Percentiles rank a stretch among this genome's conserved stretches.
Evolutionary conservation across 1,140 invertebrate genomes (phyloP).

Genomic region (Drosophila sproati): DNA sequence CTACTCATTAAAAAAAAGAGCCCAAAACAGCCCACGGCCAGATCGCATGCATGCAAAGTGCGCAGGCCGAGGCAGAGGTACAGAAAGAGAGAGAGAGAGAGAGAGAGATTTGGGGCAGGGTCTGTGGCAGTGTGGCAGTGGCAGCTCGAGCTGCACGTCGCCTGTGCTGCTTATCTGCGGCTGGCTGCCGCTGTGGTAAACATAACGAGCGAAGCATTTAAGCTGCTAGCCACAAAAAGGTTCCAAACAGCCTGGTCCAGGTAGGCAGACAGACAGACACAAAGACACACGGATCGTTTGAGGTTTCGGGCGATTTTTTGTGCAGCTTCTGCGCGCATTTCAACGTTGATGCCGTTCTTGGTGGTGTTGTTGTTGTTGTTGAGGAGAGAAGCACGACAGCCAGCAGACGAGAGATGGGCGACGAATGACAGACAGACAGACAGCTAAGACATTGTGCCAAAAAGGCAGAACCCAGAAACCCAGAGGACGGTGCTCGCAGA

Average conservation of each 20-base stretch:
- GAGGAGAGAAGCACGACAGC: too few relatives aligned
- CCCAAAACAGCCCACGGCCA: conserved; percentile 42
- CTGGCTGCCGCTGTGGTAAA: conserved; percentile 51
- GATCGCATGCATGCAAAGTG: conserved; percentile 57
- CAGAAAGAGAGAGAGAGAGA: too few relatives aligned
- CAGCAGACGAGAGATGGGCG: conserved; percentile 1
- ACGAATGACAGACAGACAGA: not conserved
- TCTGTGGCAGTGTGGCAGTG: not conserved
- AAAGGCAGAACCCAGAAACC: conserved; percentile 54
- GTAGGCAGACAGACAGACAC: conserved; percentile 20
- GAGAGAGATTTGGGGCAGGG: not conserved
- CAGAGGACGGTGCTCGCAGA: conserved; percentile 9
- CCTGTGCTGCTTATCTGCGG: conserved; percentile 50
- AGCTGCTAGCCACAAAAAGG: conserved; percentile 64
- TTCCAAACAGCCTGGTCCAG: conserved; percentile 51
- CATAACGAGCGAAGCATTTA: conserved; percentile 75
- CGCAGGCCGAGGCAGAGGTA: conserved; percentile 13
- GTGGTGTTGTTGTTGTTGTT: not conserved
- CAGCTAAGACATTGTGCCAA: conserved; percentile 58
- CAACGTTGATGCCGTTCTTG: conserved; percentile 21
- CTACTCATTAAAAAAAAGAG: conserved; percentile 67
- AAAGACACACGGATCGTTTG: conserved; percentile 19
- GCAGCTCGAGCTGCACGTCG: conserved; percentile 23
- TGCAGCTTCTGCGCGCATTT: conserved; percentile 78
- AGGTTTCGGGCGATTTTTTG: conserved; percentile 65